phyloP scores from a whole-genome alignment of 1,140 invertebrate species.

The Lutraria rhynchaena region DNA sequence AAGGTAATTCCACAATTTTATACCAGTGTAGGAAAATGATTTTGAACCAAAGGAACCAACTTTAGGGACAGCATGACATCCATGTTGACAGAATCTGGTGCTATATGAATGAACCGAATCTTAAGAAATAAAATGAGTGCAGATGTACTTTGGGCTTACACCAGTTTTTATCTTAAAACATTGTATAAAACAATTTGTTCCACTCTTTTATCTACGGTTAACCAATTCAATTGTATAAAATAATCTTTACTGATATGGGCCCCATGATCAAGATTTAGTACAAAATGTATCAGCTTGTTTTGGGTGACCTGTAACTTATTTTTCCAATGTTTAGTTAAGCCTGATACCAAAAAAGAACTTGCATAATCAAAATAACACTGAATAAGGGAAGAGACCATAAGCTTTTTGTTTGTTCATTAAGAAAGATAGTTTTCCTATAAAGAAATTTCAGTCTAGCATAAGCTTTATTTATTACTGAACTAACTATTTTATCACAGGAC shows the following conservation, averaged over 20 bases:
- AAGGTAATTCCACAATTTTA: too few relatives aligned
- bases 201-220: too few relatives aligned
- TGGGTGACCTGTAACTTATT: conserved; percentile 54
- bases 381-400: not conserved
- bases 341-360: conserved; percentile 27
- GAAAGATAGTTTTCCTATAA: conserved; percentile 32
- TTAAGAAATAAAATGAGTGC: too few relatives aligned
- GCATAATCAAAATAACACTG: conserved; percentile 54
- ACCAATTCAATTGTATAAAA: too few relatives aligned
- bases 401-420: conserved; percentile 4
- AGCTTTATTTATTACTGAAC: conserved; percentile 28
- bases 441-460: conserved; percentile 50
- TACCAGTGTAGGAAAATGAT: too few relatives aligned
- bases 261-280: conserved; percentile 25
- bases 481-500: conserved; percentile 35
- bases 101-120: too few relatives aligned
- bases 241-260: conserved; percentile 37
- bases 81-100: too few relatives aligned
- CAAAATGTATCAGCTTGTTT: conserved; percentile 50
- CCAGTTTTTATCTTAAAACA: too few relatives aligned
- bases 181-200: too few relatives aligned
- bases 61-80: too few relatives aligned
- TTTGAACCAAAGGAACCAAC: too few relatives aligned
- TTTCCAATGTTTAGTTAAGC: conserved; percentile 35
- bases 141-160: too few relatives aligned